These are phyloP conservation scores for Drosophila sordidapex DNA, from an alignment of 2,888 invertebrate species.

Conservation along the genomic window DNA sequence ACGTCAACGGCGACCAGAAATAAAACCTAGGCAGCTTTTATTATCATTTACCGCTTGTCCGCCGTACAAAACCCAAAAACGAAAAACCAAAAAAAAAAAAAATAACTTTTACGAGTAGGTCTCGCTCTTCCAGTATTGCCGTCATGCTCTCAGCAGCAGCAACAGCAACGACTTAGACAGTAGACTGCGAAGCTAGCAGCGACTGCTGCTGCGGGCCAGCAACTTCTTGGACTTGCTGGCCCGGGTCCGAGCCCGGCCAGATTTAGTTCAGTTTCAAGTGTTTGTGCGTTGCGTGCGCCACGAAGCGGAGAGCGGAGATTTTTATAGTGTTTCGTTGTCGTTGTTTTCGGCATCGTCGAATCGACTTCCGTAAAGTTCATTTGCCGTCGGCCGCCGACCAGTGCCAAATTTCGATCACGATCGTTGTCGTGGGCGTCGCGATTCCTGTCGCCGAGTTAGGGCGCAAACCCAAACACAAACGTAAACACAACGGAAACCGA, in stretches of 20 bases:
- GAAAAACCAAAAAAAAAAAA: slow-evolving; percentile 30
- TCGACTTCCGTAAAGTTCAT: slow-evolving; percentile 75
- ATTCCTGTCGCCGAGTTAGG: slow-evolving; percentile 68
- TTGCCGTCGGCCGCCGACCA: slow-evolving; percentile 65
- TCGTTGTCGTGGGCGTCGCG: slow-evolving; percentile 59
- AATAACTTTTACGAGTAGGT: slow-evolving; percentile 49
- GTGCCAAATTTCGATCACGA: slow-evolving; percentile 56
- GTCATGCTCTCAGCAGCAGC: slow-evolving; percentile 59
- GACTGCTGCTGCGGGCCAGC: slow-evolving; percentile 74
- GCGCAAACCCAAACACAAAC: slow-evolving; percentile 39
- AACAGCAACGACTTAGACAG: slow-evolving; percentile 35
- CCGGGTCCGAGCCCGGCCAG: slow-evolving; percentile 80
- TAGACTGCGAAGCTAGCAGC: slow-evolving; percentile 51
- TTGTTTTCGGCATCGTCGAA: slow-evolving; percentile 46
- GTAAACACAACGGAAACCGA: slow-evolving; percentile 44
- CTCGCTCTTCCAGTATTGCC: slow-evolving; percentile 61
- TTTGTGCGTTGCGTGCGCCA: slow-evolving; percentile 84
- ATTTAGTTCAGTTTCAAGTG: slow-evolving; percentile 84
- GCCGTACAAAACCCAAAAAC: slow-evolving; percentile 53
- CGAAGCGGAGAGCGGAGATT: slow-evolving; percentile 74
- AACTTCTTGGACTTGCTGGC: slow-evolving; percentile 84
- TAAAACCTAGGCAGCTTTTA: slow-evolving; percentile 71
- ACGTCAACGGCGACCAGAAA: slow-evolving; percentile 30
- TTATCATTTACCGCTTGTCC: slow-evolving; percentile 81
- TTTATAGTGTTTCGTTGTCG: slow-evolving; percentile 49